Base-by-base conservation (phyloP, 2,888 invertebrate species). In the Stenichneumon culpator region DNA sequence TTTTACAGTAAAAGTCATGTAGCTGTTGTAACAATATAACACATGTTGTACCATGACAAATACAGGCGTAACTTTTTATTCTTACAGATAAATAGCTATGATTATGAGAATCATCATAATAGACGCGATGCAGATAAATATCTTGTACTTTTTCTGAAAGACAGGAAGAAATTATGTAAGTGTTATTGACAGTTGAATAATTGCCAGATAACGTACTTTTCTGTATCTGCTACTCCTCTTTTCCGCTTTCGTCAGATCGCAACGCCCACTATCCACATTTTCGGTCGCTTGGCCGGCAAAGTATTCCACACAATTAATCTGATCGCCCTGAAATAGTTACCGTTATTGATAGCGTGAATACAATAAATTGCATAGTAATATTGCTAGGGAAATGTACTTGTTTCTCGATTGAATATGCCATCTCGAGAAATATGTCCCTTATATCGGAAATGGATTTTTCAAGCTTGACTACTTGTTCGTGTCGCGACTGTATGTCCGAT, bases 391-490 rank as follows among this genome's bases (percentile, higher is more conserved):
- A 28, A 63, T 14, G 11, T 67, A 96, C 97, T 95, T 97, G 97
- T 91, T 95, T 95, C 91, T 97, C 97, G 39, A 98, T 96, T 74
- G 97, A 95, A 94, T 97, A 96, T 63, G 97, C 97, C 95, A 98
- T 97, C 94, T 98, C 97, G 91, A 96, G 94, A 95, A 98, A 98
- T 94, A 98, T 96, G 92, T 97, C 97, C 90, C 96, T 95, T 81
- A 98, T 95, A 92, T 98, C 97, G 63, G 94, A 93, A 89, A 98
- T 96, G 91, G 97, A 96, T 89, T 95, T 96, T 95, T 98, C 98
- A 86, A 98, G 95, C 93, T 97, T 97, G 88, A 97, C 93, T 88
- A 98, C 95, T 94, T 98, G 97, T 89, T 96, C 96, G 93, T 97
- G 98, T 75, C 98, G 95, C 87, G 96, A 96, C 95, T 98, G 97